A percentile compares a stretch with the other conserved stretches of the same genome.
phyloP scores from a whole-genome alignment of 2,888 invertebrate genomes.

The Sesamia inferens region DNA sequence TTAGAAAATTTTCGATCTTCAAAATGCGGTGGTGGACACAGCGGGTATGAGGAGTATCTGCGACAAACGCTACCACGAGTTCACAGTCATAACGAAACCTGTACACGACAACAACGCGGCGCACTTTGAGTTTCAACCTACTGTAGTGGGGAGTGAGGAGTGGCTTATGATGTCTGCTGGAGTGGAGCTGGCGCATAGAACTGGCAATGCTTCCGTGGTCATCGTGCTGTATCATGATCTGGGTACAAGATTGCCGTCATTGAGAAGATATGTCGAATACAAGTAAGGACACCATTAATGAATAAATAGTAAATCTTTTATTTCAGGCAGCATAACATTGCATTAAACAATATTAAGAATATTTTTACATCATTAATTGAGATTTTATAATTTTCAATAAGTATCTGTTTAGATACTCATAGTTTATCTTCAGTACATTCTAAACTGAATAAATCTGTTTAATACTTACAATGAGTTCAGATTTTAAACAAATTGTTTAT shows the following conservation, averaged over 20 bases:
- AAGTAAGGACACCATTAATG: slow-evolving; percentile 85
- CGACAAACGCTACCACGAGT: slow-evolving; percentile 76
- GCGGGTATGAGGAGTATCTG: slow-evolving; percentile 79
- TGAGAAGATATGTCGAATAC: slow-evolving; percentile 88
- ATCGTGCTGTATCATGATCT: slow-evolving; percentile 91
- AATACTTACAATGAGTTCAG: background rate
- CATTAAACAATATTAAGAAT: background rate
- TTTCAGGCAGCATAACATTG: background rate
- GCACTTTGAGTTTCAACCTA: slow-evolving; percentile 77
- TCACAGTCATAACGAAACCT: slow-evolving; percentile 77
- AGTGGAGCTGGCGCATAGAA: slow-evolving; percentile 78
- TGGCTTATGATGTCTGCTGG: slow-evolving; percentile 82
- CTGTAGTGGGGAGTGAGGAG: slow-evolving; percentile 70
- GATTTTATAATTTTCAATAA: background rate
- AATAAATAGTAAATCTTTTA: background rate
- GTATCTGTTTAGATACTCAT: background rate
- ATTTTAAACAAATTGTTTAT: background rate
- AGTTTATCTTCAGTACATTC: background rate
- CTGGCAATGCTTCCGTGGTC: slow-evolving; percentile 81
- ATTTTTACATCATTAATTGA: background rate
- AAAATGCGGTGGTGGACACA: slow-evolving; percentile 80
- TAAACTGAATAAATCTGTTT: too few relatives aligned
- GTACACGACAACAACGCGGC: slow-evolving; percentile 78
- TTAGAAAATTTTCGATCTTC: slow-evolving; percentile 86
- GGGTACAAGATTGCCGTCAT: slow-evolving; percentile 90